Percentiles rank a stretch among this genome's conserved stretches.
phyloP scores from a whole-genome alignment of 64 coral and sea anemone genomes.

The Catalaphyllia jardinei region DNA sequence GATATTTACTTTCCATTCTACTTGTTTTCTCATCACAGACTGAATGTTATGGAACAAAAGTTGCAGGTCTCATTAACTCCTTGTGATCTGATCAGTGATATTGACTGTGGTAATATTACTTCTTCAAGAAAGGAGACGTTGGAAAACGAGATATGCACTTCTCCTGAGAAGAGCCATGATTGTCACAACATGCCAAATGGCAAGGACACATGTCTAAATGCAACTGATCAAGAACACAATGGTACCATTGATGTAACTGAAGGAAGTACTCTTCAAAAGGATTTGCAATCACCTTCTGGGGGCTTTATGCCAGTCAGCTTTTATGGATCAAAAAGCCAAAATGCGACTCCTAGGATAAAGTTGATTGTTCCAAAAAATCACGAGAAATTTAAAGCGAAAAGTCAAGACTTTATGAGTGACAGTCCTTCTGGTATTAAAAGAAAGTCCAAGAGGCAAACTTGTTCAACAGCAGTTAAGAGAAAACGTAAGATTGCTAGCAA shows the following conservation, averaged over 20 bases:
- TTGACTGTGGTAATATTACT: constrained; percentile 19
- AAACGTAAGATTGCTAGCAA: not conserved
- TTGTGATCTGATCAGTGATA: constrained; percentile 8
- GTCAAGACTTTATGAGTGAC: not conserved
- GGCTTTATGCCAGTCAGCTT: constrained; percentile 68
- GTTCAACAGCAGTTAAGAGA: not conserved
- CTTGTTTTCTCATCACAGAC: not conserved
- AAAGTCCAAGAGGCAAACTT: not conserved
- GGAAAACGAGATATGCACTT: not conserved
- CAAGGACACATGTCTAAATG: too few species aligned
- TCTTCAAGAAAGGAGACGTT: not conserved
- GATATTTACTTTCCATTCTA: not conserved
- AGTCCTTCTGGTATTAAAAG: not conserved
- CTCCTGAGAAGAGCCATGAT: not conserved
- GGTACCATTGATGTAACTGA: not conserved
- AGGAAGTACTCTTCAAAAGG: not conserved
- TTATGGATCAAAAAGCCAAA: constrained; percentile 67
- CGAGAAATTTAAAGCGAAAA: constrained; percentile 3
- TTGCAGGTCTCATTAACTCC: not conserved
- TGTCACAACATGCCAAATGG: not conserved
- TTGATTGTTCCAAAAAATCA: not conserved
- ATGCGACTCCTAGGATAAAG: constrained; percentile 14
- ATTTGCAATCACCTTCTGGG: constrained; percentile 4
- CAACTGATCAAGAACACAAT: not conserved
- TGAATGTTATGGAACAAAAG: constrained; percentile 1